Base-by-base conservation (phyloP, 1,140 invertebrate species). In the Drosophila varians region DNA sequence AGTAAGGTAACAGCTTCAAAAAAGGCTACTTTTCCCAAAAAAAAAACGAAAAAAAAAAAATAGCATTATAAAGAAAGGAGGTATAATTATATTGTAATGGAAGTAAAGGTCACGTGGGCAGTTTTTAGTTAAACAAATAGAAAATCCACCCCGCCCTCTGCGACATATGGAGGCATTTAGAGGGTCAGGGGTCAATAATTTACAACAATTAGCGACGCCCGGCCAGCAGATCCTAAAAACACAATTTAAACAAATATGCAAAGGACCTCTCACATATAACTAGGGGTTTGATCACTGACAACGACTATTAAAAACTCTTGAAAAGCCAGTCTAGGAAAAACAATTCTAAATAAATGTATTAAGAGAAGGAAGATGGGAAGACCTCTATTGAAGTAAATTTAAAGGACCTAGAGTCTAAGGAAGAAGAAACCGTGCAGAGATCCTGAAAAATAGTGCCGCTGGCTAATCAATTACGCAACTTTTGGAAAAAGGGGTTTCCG, bases 401-500 rank as follows among this genome's bases (percentile, higher is more conserved):
- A n/a, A n/a, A n/a, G n/a, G n/a, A n/a, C n/a, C n/a, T n/a, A n/a
- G n/a, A n/a, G n/a, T n/a, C n/a, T n/a, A n/a, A n/a, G n/a, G n/a
- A n/a, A n/a, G n/a, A n/a, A n/a, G n/a, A n/a, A n/a, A n/a, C n/a
- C n/a, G n/a, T n/a, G 2, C 4, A 21, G 21, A 21, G 21, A 2
- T 4, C 21, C 21, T 21, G 21, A 26, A 62, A 62, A 62, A 38
- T 16, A 38, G 1, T 4, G 14, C 36, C 56, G 60, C 66, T 28
- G 68, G 74, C 77, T 82, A 83, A 82, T 82, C 78, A 82, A 82
- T 82, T 77, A 83, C 74, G 42, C n/a, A n/a, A n/a, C n/a, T n/a
- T n/a, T n/a, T n/a, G n/a, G n/a, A 46, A 72, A 56, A 42, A 18
- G 23, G 16, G 42, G 38, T 48, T 7, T 45, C 57, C 56, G n/a